Evolutionary conservation across 35 echinoderm and acorn worm species (phyloP).

Genomic region (Lytechinus pictus): DNA sequence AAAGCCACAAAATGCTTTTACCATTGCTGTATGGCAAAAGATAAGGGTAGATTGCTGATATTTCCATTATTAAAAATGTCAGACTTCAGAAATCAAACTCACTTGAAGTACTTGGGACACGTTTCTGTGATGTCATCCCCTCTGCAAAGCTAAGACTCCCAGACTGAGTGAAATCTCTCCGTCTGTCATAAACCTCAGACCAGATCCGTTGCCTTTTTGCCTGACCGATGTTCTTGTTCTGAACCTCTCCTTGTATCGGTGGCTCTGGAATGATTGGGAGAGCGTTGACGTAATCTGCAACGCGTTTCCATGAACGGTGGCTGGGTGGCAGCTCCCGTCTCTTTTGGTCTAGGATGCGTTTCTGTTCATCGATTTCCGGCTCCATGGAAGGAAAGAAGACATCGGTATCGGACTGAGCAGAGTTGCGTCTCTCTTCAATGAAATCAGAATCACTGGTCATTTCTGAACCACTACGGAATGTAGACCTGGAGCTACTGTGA

Average conservation of each 20-base stretch:
- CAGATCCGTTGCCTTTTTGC: conserved; percentile 44
- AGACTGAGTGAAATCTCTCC: background rate
- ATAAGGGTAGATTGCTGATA: background rate
- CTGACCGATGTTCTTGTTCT: background rate
- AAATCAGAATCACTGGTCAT: conserved; percentile 33
- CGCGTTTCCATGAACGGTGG: background rate
- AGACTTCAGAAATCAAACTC: background rate
- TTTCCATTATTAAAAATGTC: background rate
- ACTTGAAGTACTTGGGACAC: background rate
- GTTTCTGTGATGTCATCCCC: conserved; percentile 26
- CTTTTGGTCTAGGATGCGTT: conserved; percentile 19
- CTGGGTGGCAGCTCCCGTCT: background rate
- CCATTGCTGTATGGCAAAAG: too few relatives aligned
- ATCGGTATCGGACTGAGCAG: background rate
- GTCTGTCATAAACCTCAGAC: conserved; percentile 24
- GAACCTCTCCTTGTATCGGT: background rate
- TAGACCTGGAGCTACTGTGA: background rate
- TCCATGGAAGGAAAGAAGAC: background rate
- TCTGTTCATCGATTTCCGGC: background rate
- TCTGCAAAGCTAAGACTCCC: conserved; percentile 49
- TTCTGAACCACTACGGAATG: conserved; percentile 32
- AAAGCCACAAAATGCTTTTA: too few relatives aligned
- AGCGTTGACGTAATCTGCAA: conserved; percentile 27
- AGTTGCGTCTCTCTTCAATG: background rate
- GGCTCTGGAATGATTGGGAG: conserved; percentile 39